Percentiles rank a stretch among this genome's conserved stretches.
These are phyloP conservation scores for Chionomys nivalis DNA, from an alignment of 2,113 vertebrate genomes.

Conservation along the genomic window DNA sequence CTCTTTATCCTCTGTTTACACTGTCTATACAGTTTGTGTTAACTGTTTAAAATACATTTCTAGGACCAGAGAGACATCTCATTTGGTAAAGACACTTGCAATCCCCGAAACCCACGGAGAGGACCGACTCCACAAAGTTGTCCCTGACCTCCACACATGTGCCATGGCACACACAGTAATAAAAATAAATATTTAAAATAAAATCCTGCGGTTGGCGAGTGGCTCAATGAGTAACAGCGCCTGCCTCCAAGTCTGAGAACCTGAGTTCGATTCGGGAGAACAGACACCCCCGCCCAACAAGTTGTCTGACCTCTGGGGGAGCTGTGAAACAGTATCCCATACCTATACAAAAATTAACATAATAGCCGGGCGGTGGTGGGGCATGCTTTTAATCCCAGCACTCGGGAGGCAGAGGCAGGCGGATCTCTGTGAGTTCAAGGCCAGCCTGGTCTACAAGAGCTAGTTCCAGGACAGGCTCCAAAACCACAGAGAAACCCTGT, in stretches of 20 bases:
- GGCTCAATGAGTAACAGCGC: neutral
- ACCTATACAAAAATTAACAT: neutral
- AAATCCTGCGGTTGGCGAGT: too few relatives aligned
- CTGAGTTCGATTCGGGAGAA: neutral
- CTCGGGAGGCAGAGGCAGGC: too few relatives aligned
- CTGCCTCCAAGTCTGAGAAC: too few relatives aligned
- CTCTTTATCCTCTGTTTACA: neutral
- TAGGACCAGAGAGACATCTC: neutral
- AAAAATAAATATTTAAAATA: neutral
- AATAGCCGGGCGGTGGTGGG: too few relatives aligned
- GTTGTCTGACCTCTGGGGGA: neutral
- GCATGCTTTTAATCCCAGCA: too few relatives aligned
- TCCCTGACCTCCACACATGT: neutral
- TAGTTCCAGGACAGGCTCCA: too few relatives aligned
- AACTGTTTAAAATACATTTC: constrained; percentile 19
- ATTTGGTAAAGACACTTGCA: neutral
- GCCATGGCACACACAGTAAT: neutral
- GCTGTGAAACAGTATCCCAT: neutral
- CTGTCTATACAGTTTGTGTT: neutral
- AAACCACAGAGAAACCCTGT: too few relatives aligned
- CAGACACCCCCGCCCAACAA: neutral
- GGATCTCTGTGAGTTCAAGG: too few relatives aligned
- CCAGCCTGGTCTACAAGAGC: too few relatives aligned
- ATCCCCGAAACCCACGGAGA: neutral
- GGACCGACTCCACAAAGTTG: neutral